phyloP scores from a whole-genome alignment of 2,888 invertebrate species.

The Limnephilus rhombicus region DNA sequence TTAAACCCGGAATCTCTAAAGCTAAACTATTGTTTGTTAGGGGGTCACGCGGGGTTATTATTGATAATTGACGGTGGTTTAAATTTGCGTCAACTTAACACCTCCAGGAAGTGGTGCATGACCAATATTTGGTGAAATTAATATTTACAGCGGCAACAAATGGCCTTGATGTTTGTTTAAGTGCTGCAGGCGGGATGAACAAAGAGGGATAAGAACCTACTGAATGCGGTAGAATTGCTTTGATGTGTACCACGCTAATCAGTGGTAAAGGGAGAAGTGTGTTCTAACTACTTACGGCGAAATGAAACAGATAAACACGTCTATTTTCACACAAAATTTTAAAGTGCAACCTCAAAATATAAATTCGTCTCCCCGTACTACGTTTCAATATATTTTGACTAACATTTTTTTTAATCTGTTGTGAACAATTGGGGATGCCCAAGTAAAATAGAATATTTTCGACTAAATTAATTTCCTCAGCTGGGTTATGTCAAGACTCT shows the following conservation, averaged over 20 bases:
- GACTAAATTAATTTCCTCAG: too few relatives aligned
- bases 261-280: background rate
- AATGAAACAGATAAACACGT: background rate
- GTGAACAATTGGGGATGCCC: too few relatives aligned
- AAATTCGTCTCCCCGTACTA: too few relatives aligned
- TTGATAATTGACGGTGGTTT: background rate
- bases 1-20: background rate
- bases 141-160: background rate
- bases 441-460: too few relatives aligned
- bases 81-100: background rate
- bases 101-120: background rate
- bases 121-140: background rate
- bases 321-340: background rate
- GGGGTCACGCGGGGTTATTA: background rate
- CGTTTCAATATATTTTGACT: too few relatives aligned
- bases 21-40: slow-evolving; percentile 10
- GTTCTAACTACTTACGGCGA: background rate
- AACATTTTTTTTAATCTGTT: too few relatives aligned
- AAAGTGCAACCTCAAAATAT: too few relatives aligned
- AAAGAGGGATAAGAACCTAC: background rate
- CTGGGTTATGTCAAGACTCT: too few relatives aligned
- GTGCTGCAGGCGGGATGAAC: background rate
- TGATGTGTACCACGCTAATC: background rate
- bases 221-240: background rate
- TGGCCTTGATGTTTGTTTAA: background rate